Percentiles rank a stretch among this genome's conserved stretches.
These are phyloP conservation scores for Iselma pallidipennis DNA, from an alignment of 2,888 invertebrate genomes.

Conservation along the genomic window DNA sequence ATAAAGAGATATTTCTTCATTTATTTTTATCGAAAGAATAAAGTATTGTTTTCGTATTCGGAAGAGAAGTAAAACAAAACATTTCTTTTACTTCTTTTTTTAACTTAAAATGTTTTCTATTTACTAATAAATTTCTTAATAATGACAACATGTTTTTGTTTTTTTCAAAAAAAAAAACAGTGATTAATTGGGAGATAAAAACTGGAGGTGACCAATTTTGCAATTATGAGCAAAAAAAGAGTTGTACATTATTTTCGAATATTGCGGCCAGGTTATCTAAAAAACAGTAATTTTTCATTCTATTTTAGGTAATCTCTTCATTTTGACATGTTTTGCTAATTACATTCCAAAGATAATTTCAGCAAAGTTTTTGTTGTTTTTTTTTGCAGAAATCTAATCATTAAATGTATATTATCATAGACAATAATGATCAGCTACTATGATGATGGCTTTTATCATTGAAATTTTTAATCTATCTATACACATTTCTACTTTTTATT, in stretches of 20 bases:
- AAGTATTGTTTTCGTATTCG: neutral
- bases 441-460: neutral
- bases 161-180: too few relatives aligned
- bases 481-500: neutral
- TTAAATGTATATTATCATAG: too few relatives aligned
- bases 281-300: neutral
- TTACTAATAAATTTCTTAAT: too few relatives aligned
- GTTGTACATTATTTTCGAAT: neutral
- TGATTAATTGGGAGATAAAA: too few relatives aligned
- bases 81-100: too few relatives aligned
- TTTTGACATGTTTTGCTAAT: neutral
- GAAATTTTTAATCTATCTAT: neutral
- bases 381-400: neutral
- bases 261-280: neutral
- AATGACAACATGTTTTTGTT: too few relatives aligned
- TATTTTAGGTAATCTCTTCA: neutral
- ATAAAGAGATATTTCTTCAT: neutral
- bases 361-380: too few relatives aligned
- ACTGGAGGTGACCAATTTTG: too few relatives aligned
- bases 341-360: neutral
- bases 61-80: too few relatives aligned
- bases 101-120: too few relatives aligned
- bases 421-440: neutral
- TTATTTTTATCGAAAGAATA: neutral
- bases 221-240: too few relatives aligned